phyloP scores from a whole-genome alignment of 2,888 invertebrate genomes.

The Poecilobothrus nobilitatus region DNA sequence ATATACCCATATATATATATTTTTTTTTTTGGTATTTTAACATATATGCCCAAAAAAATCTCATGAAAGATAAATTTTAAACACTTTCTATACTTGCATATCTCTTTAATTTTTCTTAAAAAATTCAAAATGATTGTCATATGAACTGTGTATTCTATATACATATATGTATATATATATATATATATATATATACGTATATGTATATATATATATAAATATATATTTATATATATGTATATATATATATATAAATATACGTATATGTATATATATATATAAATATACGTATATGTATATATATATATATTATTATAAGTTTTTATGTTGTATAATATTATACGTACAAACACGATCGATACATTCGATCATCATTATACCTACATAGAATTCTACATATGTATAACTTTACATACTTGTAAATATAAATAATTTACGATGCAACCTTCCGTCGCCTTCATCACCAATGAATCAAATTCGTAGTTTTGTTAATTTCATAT shows the following conservation, averaged over 20 bases:
- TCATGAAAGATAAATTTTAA: neutral
- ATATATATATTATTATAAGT: neutral
- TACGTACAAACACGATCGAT: neutral
- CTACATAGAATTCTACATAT: too few species aligned
- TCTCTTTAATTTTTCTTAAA: neutral
- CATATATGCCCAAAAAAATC: neutral
- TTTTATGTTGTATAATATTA: neutral
- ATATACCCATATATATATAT: too few species aligned
- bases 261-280: too few species aligned
- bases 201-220: neutral
- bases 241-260: neutral
- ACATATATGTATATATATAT: neutral
- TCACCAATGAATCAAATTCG: neutral
- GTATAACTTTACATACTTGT: too few species aligned
- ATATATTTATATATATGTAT: too few species aligned
- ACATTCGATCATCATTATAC: too few species aligned
- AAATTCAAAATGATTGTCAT: neutral
- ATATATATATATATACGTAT: neutral
- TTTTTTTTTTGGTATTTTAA: too few species aligned
- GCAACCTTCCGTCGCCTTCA: constrained; percentile 3
- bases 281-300: neutral
- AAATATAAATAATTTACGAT: neutral
- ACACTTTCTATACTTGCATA: constrained; percentile 6
- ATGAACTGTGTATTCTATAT: neutral
- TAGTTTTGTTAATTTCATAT: neutral